These are phyloP conservation scores for Anabas testudineus DNA, from an alignment of 2,797 vertebrate genomes.

Conservation along the genomic window DNA sequence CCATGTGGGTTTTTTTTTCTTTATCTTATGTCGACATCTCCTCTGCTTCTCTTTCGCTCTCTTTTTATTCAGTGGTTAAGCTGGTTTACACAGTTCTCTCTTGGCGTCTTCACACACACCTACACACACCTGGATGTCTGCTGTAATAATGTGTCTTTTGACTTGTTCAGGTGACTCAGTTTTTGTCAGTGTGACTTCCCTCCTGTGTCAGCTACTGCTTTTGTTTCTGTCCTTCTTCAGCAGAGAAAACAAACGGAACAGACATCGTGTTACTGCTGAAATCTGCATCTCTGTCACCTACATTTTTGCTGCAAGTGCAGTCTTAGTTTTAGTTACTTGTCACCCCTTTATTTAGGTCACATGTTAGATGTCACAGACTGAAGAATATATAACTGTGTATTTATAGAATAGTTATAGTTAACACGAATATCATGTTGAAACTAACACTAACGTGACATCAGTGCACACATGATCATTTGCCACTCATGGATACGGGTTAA, in stretches of 20 bases:
- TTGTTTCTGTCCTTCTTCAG: constrained; percentile 24
- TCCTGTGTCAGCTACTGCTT: neutral
- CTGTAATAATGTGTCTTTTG: constrained; percentile 27
- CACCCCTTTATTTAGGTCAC: neutral
- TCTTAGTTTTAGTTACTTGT: neutral
- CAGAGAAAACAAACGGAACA: constrained; percentile 1
- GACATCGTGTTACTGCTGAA: neutral
- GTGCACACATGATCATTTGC: too few relatives aligned
- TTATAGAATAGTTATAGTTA: too few relatives aligned
- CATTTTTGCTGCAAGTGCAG: neutral
- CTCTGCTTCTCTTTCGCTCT: constrained; percentile 23
- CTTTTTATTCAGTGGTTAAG: constrained; percentile 5
- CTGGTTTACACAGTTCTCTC: constrained; percentile 17
- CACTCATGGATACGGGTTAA: too few relatives aligned
- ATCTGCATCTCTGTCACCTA: neutral
- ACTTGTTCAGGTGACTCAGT: constrained; percentile 30
- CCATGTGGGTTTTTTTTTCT: constrained; percentile 8
- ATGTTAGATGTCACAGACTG: constrained; percentile 2
- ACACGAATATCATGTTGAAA: too few relatives aligned
- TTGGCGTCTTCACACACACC: neutral
- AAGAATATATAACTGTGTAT: too few relatives aligned
- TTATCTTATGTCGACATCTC: constrained; percentile 43
- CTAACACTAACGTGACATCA: too few relatives aligned
- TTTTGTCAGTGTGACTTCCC: constrained; percentile 18
- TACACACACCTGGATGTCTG: constrained; percentile 27